phyloP scores from a whole-genome alignment of 2,113 vertebrate genomes.

The Nesogale talazaci region DNA sequence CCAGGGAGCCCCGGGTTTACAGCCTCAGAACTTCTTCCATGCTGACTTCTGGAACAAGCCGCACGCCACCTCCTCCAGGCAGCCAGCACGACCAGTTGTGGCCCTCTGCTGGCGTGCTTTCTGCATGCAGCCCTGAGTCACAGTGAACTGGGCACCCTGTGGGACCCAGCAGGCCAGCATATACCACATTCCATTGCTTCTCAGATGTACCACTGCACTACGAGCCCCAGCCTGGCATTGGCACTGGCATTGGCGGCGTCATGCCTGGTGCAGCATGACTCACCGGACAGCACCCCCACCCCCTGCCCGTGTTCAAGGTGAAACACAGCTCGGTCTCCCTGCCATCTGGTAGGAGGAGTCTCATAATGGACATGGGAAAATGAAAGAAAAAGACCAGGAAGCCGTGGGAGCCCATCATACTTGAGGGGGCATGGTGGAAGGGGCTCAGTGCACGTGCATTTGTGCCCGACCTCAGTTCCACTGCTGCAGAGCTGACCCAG shows the following conservation, averaged over 20 bases:
- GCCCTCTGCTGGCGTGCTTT: background rate
- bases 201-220: background rate
- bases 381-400: no score
- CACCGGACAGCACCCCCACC: no score
- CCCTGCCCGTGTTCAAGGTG: no score
- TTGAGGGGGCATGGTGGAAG: background rate
- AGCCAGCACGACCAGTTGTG: background rate
- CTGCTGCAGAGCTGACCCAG: background rate
- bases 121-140: background rate
- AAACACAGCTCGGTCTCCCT: background rate
- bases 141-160: background rate
- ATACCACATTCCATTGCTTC: background rate
- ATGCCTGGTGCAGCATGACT: background rate
- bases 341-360: no score
- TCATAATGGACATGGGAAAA: no score
- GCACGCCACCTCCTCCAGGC: constrained; percentile 16
- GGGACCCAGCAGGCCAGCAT: background rate
- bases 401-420: background rate
- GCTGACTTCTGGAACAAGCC: background rate
- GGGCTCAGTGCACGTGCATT: background rate
- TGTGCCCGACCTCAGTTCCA: background rate
- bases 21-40: background rate
- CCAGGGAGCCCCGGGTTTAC: background rate
- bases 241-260: background rate
- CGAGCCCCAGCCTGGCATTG: background rate